Evolutionary conservation across 1,140 invertebrate genomes (phyloP).

Genomic region (Probaryconus sp.): DNA sequence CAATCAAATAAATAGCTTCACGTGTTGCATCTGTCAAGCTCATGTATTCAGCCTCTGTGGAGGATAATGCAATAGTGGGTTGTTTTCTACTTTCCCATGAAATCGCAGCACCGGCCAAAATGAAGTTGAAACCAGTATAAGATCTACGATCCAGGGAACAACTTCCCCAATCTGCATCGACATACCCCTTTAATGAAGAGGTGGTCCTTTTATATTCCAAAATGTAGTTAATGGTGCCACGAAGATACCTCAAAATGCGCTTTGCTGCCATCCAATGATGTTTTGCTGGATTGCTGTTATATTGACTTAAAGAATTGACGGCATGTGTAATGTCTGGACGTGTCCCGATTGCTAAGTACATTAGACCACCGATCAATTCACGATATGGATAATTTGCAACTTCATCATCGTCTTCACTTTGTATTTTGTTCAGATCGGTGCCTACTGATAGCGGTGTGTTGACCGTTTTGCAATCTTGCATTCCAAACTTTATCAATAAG

Average conservation of each 20-base stretch:
- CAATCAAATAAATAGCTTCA: background rate
- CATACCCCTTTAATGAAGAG: background rate
- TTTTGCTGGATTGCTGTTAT: background rate
- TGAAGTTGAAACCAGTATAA: background rate
- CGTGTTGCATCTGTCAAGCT: background rate
- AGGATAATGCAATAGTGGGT: background rate
- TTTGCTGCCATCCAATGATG: constrained; percentile 1
- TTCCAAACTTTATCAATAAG: constrained; percentile 43
- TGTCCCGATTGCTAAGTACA: constrained; percentile 66
- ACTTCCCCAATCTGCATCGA: background rate
- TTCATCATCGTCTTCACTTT: background rate
- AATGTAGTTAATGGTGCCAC: background rate
- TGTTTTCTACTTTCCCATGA: background rate
- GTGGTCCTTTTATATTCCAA: background rate
- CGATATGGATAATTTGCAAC: background rate
- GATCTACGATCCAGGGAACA: background rate
- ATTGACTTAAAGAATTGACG: constrained; percentile 64
- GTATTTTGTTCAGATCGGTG: background rate
- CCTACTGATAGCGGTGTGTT: constrained; percentile 35
- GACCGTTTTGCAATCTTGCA: constrained; percentile 57
- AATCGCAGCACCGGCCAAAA: background rate
- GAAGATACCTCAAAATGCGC: constrained; percentile 1
- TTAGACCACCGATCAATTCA: constrained; percentile 61
- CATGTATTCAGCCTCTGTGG: background rate
- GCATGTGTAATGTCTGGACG: constrained; percentile 70